Percentiles rank a stretch among this genome's conserved stretches.
These are phyloP conservation scores for Aythya baeri DNA, from an alignment of 2,113 vertebrate species.

Conservation along the genomic window DNA sequence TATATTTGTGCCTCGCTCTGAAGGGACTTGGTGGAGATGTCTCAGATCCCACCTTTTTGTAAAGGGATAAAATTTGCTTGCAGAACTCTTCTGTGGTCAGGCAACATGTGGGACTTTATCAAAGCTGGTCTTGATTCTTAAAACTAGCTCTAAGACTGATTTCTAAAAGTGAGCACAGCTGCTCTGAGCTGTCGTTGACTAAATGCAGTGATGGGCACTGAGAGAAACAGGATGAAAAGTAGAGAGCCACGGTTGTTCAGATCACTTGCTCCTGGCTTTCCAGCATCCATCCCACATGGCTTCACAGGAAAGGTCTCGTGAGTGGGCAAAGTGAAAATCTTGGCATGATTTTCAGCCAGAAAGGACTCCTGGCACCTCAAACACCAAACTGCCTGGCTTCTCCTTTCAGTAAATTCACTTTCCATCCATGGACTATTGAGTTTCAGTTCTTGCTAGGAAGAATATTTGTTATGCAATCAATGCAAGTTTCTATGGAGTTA, in stretches of 20 bases:
- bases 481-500: accelerated
- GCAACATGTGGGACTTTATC: neutral
- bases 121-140: neutral
- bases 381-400: neutral
- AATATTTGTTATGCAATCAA: neutral
- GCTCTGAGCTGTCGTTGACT: neutral
- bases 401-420: neutral
- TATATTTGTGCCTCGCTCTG: too few relatives aligned
- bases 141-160: neutral
- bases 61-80: neutral
- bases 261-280: neutral
- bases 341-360: neutral
- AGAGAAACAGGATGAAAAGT: neutral
- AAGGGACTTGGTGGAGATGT: neutral
- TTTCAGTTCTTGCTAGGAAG: neutral
- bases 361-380: neutral
- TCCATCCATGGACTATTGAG: neutral
- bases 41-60: neutral
- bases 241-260: neutral
- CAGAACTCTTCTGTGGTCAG: neutral
- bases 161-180: neutral
- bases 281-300: neutral
- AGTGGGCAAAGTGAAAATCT: too few relatives aligned
- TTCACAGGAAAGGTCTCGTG: neutral
- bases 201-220: neutral